phyloP scores from a whole-genome alignment of 2,888 invertebrate genomes.

The Cosmia trapezina region DNA sequence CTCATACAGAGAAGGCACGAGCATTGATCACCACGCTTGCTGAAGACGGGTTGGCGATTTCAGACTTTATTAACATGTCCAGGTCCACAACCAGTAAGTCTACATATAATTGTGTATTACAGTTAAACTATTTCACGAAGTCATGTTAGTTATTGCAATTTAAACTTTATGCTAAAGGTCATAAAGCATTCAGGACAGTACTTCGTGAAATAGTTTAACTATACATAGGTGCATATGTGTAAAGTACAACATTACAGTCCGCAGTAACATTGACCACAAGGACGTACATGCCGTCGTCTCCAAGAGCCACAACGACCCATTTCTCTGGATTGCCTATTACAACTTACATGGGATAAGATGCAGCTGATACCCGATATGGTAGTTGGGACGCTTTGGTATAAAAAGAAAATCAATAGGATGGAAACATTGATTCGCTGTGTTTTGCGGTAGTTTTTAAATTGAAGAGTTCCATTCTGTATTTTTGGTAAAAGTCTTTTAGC shows the following conservation, averaged over 20 bases:
- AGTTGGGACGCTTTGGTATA: background rate
- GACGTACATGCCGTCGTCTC: conserved; percentile 30
- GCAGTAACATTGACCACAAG: conserved; percentile 36
- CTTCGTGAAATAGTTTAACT: too few relatives aligned
- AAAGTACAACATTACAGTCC: conserved; percentile 6
- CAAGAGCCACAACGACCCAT: conserved; percentile 41
- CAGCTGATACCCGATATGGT: conserved; percentile 39
- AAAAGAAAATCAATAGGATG: conserved; percentile 21
- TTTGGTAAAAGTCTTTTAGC: background rate
- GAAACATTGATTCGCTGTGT: background rate
- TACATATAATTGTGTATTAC: background rate
- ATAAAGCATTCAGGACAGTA: too few relatives aligned
- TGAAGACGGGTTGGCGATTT: background rate
- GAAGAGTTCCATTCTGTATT: background rate
- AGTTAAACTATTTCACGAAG: too few relatives aligned
- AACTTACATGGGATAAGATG: conserved; percentile 41
- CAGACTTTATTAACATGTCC: background rate
- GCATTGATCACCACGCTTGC: background rate
- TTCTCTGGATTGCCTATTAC: conserved; percentile 51
- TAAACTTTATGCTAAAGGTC: too few relatives aligned
- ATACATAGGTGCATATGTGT: background rate
- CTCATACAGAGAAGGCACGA: background rate
- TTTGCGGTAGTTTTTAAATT: background rate
- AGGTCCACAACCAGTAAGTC: too few relatives aligned
- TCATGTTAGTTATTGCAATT: too few relatives aligned